Conservation (phyloP, 23 tunicate species). For the Halocynthia roretzi region DNA sequence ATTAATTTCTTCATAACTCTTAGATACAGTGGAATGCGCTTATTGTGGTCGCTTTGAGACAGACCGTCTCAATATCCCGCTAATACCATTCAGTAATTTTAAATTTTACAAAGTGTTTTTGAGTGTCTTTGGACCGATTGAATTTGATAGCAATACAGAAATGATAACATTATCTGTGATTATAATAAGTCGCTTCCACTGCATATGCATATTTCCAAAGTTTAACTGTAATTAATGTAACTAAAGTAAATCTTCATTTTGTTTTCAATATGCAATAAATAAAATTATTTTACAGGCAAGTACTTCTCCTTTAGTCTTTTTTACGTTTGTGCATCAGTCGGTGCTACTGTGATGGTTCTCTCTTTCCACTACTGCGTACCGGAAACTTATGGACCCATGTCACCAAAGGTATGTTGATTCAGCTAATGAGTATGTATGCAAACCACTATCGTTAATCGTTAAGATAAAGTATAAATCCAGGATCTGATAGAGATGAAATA, state of each 20-base stretch:
- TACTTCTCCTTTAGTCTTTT: constrained; percentile 77
- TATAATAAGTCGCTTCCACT: not conserved
- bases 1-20: too few species aligned
- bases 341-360: constrained; percentile 58
- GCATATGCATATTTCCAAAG: not conserved
- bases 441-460: too few species aligned
- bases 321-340: constrained; percentile 84
- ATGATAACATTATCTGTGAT: not conserved
- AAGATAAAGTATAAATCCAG: too few species aligned
- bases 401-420: constrained; percentile 47
- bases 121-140: too few species aligned
- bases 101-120: too few species aligned
- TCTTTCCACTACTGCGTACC: constrained; percentile 74
- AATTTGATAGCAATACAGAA: not conserved
- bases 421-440: not conserved
- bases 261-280: not conserved
- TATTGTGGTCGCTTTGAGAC: too few species aligned
- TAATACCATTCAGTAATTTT: too few species aligned
- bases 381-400: constrained; percentile 52
- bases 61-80: too few species aligned
- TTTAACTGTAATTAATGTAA: not conserved
- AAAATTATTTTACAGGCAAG: constrained; percentile 39
- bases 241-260: not conserved
- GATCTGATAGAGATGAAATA: too few species aligned
- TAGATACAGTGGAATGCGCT: too few species aligned